A percentile compares a stretch with the other conserved stretches of the same genome.
Evolutionary conservation across 35 echinoderm and acorn worm species (phyloP).

Genomic region (Patiria miniata): DNA sequence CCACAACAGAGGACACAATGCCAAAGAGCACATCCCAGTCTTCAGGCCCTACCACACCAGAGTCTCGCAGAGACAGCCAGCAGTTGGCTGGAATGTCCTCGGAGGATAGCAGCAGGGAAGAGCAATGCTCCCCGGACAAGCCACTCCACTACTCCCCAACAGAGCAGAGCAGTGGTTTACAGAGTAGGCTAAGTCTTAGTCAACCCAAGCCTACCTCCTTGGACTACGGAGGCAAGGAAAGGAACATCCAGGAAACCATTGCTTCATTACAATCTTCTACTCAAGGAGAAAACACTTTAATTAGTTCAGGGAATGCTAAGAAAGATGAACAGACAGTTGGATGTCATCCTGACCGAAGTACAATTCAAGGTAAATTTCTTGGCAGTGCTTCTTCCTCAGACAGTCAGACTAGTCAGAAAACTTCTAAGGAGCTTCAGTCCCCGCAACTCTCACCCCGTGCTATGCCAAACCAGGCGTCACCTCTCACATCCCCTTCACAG

Average conservation of each 20-base stretch:
- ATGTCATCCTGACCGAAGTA: neutral
- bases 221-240: neutral
- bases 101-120: slow-evolving; percentile 39
- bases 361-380: too few relatives aligned
- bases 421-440: too few relatives aligned
- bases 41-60: slow-evolving; percentile 79
- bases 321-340: neutral
- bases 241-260: neutral
- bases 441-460: neutral
- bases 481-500: neutral
- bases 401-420: neutral
- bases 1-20: slow-evolving; percentile 75
- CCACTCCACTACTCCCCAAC: slow-evolving; percentile 1
- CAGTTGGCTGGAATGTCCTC: slow-evolving; percentile 37
- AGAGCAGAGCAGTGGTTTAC: neutral
- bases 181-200: neutral
- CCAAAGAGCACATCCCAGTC: slow-evolving; percentile 92
- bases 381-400: neutral
- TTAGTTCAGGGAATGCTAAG: neutral
- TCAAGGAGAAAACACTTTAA: neutral
- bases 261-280: neutral
- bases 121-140: slow-evolving; percentile 37
- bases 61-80: slow-evolving; percentile 64
- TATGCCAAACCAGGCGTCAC: neutral
- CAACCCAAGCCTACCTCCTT: neutral